phyloP scores from a whole-genome alignment of 2,888 invertebrate genomes.

The Drosophila diplacantha region DNA sequence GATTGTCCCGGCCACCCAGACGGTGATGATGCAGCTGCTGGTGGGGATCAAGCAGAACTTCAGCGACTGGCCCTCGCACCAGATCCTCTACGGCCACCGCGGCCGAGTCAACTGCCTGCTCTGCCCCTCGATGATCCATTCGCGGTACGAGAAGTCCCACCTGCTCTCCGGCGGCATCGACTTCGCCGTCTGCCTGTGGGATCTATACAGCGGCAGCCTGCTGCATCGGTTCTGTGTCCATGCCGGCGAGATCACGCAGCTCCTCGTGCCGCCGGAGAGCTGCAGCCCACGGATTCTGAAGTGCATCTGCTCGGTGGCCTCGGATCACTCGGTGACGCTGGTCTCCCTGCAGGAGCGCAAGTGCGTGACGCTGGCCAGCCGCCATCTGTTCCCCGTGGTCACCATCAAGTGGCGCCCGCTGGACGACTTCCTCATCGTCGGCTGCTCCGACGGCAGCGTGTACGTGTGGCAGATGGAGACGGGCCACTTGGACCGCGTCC shows the following conservation, averaged over 20 bases:
- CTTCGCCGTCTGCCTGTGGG: constrained; percentile 97
- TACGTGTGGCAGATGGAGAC: constrained; percentile 99
- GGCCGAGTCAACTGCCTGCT: constrained; percentile 96
- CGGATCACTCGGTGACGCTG: constrained; percentile 97
- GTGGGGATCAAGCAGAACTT: constrained; percentile 88
- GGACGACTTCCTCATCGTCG: constrained; percentile 98
- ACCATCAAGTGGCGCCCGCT: constrained; percentile 97
- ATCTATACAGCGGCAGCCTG: constrained; percentile 91
- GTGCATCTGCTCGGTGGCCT: constrained; percentile 97
- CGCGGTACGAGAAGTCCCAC: constrained; percentile 90
- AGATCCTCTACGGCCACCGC: constrained; percentile 91
- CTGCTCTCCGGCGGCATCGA: constrained; percentile 98
- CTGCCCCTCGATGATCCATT: constrained; percentile 94
- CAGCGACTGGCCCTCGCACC: constrained; percentile 93
- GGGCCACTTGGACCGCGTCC: constrained; percentile 95
- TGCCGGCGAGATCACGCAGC: constrained; percentile 96
- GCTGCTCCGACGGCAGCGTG: constrained; percentile 97
- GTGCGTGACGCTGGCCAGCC: constrained; percentile 92
- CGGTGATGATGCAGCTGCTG: constrained; percentile 93
- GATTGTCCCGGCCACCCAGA: constrained; percentile 96
- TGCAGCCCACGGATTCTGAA: constrained; percentile 93
- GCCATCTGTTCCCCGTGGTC: constrained; percentile 95
- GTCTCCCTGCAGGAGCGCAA: constrained; percentile 92
- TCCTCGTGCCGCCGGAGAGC: constrained; percentile 95
- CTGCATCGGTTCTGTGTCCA: constrained; percentile 98